Evolutionary conservation across 2,888 invertebrate genomes (phyloP), one percentile per base, ranked within the genome.

Genomic region (Parnassius mnemosyne): DNA sequence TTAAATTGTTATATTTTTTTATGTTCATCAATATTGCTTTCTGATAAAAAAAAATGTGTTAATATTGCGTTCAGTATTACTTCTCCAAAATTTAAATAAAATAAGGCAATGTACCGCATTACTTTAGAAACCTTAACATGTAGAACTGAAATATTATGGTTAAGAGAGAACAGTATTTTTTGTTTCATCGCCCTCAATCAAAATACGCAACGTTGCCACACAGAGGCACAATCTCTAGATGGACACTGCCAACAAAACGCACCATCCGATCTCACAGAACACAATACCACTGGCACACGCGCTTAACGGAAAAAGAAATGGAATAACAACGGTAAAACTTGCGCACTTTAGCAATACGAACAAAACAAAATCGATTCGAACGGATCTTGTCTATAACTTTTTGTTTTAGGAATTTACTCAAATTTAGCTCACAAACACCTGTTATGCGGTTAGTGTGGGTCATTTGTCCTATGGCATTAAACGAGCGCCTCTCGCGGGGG

Each of bases 401-500:
- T 67, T 56, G 57, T 65, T 64, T 67, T 64, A 44, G 51, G 50
- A 51, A 3, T 47, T 57, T n/a, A 44, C 47, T 34, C 13, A 46
- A 42, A 13, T 60, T 65, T 64, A 58, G 55, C 56, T 49, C 57
- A 63, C 65, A 67, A 65, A 67, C 85, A 85, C 80, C 81, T 86
- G 85, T 82, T 76, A 77, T 61, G n/a, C 52, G 61, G 42, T 52
- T 16, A 44, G 12, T 43, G 53, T 34, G 71, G 73, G 75, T 78
- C 76, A 76, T 75, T 71, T 64, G 69, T 66, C 68, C 67, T 69
- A 72, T 66, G 52, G 63, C 53, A 63, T 53, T 66, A 71, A 66
- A 76, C 88, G 80, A 70, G 78, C 80, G 79, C 69, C 80, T 68
- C 76, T 75, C 79, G 84, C 85, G 86, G 83, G 81, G 87, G 80